These are phyloP conservation scores for Hemicordylus capensis DNA, from an alignment of 2,113 vertebrate genomes.

Conservation along the genomic window DNA sequence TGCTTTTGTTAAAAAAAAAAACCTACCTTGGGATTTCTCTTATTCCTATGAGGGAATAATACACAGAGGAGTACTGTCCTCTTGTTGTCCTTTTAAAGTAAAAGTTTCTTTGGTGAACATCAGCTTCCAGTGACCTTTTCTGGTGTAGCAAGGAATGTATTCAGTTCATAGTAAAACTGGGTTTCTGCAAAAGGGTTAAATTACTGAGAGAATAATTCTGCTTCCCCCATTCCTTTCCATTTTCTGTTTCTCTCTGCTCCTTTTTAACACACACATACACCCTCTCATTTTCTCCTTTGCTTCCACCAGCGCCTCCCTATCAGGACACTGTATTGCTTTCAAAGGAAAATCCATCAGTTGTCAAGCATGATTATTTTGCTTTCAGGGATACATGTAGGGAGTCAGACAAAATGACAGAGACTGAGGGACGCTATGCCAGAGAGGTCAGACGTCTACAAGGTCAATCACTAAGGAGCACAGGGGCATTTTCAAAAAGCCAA, in stretches of 20 bases:
- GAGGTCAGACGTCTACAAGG: conserved; percentile 19
- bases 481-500: not conserved
- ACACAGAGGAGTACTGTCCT: too few relatives aligned
- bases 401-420: not conserved
- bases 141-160: conserved; percentile 32
- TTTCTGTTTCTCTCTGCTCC: not conserved
- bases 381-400: not conserved
- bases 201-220: conserved; percentile 19
- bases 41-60: not conserved
- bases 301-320: rapidly evolving
- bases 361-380: rapidly evolving
- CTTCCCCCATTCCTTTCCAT: not conserved
- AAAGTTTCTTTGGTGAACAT: conserved; percentile 21
- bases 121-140: conserved; percentile 42
- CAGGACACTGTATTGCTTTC: rapidly evolving
- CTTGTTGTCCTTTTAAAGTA: conserved; percentile 9
- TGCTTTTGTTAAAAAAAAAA: too few relatives aligned
- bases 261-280: rapidly evolving
- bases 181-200: conserved; percentile 41
- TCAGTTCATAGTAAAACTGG: conserved; percentile 37
- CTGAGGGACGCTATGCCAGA: not conserved
- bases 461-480: not conserved
- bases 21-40: not conserved
- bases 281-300: not conserved
- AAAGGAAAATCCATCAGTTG: not conserved